phyloP scores from a whole-genome alignment of 2,113 vertebrate genomes.

The Ictidomys tridecemlineatus region DNA sequence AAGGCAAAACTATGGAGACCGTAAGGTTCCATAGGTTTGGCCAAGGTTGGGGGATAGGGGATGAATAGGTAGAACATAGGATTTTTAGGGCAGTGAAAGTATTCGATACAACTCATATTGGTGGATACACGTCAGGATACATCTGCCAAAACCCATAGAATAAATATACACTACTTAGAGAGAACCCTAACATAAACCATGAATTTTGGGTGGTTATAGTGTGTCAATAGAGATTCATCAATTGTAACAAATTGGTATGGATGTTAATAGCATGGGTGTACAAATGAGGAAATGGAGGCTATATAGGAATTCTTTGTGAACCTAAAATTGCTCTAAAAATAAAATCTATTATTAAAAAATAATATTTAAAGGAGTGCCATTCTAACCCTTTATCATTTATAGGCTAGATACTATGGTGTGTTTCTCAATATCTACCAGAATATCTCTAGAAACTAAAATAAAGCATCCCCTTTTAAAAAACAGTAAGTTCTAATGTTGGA shows the following conservation, averaged over 20 bases:
- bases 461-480: neutral
- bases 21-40: neutral
- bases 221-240: neutral
- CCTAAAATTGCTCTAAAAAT: neutral
- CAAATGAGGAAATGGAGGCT: neutral
- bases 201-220: neutral
- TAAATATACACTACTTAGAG: neutral
- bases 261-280: neutral
- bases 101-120: too few species aligned
- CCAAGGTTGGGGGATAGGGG: neutral
- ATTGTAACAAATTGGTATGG: neutral
- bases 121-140: neutral
- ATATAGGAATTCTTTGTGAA: neutral
- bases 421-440: neutral
- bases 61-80: too few species aligned
- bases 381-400: neutral
- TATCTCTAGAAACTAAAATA: constrained; percentile 17
- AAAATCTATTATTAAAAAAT: neutral
- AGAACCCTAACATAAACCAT: neutral
- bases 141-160: neutral
- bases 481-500: neutral
- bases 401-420: neutral
- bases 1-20: neutral
- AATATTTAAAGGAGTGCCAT: neutral
- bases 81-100: too few species aligned